Base-by-base conservation (phyloP, 2,888 invertebrate genomes). In the Calliphora vomitoria region DNA sequence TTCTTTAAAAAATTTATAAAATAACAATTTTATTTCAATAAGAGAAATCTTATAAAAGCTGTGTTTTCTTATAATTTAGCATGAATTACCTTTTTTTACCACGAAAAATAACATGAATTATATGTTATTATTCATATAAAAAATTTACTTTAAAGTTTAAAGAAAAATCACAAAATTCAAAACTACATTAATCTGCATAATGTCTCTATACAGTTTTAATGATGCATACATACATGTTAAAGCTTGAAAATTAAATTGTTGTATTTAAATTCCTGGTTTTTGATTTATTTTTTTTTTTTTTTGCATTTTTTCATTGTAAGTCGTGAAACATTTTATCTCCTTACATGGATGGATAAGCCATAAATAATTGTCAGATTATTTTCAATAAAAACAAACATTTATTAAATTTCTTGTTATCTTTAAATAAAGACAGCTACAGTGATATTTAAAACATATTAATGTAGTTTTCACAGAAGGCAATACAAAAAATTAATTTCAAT, bases 351-450 rank as follows among this genome's bases (percentile, higher is more conserved):
- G 72, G 64, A 74, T 55, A 69, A 82, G 47, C 81, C 74, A 87
- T 87, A 87, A 87, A 82, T 87, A 79, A 84, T 82, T 82, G 87
- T 85, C 87, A 82, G 82, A 79, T 85, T 79, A 85, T 75, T 79
- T 82, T 68, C 53, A 85, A 78, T 87, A 64, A 68, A 82, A 82
- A 64, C 35, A 79, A 83, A 69, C 55, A 78, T 74, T 35, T 76
- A 82, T 87, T 50, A 58, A 80, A 80, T 66, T 71, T 85, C 55
- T 55, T 84, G 62, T 41, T 82, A 74, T 64, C 62, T 35, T 60
- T 53, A 31, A 78, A 69, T 5, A 74, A 31, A 50, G n/a, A 25
- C 20, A 41, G 15, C 8, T 35, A 74, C 31, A 69, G 18, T 41
- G 25, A 25, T 20, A 38, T 53, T 71, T 38, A 50, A 81, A 81